phyloP scores from a whole-genome alignment of 2,113 vertebrate species.

The Oryzias curvinotus region DNA sequence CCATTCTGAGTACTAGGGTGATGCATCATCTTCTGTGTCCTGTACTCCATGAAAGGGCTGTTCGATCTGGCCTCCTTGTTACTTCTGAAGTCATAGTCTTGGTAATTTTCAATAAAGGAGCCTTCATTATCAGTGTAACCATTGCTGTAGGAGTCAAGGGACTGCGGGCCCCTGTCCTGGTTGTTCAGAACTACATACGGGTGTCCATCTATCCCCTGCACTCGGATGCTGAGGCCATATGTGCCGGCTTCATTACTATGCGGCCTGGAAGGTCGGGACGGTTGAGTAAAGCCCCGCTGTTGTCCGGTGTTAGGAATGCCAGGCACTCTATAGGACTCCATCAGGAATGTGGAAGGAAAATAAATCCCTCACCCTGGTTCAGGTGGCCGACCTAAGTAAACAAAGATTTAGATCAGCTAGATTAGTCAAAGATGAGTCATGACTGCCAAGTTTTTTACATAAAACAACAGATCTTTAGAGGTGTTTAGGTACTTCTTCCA shows the following conservation, averaged over 20 bases:
- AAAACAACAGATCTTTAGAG: constrained; percentile 20
- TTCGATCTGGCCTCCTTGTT: constrained; percentile 62
- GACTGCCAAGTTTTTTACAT: constrained; percentile 28
- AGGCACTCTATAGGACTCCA: constrained; percentile 87
- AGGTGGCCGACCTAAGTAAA: constrained; percentile 65
- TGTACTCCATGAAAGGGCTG: constrained; percentile 77
- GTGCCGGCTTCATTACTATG: constrained; percentile 78
- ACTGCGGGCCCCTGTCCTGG: constrained; percentile 79
- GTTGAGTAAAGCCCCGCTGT: constrained; percentile 73
- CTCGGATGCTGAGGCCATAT: constrained; percentile 95
- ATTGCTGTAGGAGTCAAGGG: constrained; percentile 75
- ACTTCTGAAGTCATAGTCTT: constrained; percentile 71
- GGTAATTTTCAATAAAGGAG: constrained; percentile 69
- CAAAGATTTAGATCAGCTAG: constrained; percentile 51
- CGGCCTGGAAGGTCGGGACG: constrained; percentile 56
- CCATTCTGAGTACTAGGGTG: constrained; percentile 71
- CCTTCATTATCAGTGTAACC: constrained; percentile 65
- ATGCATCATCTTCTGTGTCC: constrained; percentile 68
- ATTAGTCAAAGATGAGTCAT: constrained; percentile 47
- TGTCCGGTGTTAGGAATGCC: constrained; percentile 76
- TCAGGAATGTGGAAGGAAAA: constrained; percentile 74
- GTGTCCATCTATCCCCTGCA: constrained; percentile 96
- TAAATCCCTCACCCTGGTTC: constrained; percentile 68
- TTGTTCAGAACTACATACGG: constrained; percentile 97
- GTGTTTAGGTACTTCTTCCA: constrained; percentile 15